phyloP scores from a whole-genome alignment of 2,113 vertebrate genomes.

The Dromas ardeola region DNA sequence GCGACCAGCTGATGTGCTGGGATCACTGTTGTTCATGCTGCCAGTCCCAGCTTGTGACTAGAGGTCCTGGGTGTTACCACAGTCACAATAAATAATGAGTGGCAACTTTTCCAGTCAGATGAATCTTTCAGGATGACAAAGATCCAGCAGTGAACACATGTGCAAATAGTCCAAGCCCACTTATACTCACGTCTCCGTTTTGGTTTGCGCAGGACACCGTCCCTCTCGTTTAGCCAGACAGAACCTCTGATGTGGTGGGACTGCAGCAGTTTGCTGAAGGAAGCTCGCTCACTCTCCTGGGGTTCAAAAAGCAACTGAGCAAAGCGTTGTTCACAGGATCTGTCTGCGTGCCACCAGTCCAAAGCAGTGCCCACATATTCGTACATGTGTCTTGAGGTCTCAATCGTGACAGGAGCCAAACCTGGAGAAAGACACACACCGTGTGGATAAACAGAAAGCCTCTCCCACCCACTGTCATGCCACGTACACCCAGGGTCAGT shows the following conservation, averaged over 20 bases:
- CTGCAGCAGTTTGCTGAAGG: slow-evolving; percentile 58
- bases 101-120: background rate
- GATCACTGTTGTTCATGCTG: background rate
- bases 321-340: slow-evolving; percentile 80
- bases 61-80: background rate
- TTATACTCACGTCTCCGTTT: slow-evolving; percentile 61
- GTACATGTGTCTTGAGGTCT: slow-evolving; percentile 69
- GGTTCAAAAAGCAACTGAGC: slow-evolving; percentile 67
- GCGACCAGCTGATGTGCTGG: background rate
- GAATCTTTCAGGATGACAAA: background rate
- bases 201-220: background rate
- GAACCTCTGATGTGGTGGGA: slow-evolving; percentile 20
- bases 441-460: background rate
- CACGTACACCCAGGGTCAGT: background rate
- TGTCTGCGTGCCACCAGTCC: slow-evolving; percentile 78
- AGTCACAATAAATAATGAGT: background rate
- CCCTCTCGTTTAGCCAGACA: slow-evolving; percentile 77
- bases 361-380: slow-evolving; percentile 75
- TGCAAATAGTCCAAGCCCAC: background rate
- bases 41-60: background rate
- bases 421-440: slow-evolving; percentile 26
- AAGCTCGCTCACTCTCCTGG: background rate
- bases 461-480: rapidly evolving
- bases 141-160: background rate
- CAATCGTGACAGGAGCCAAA: slow-evolving; percentile 25